A percentile compares a stretch with the other conserved stretches of the same genome.
These are phyloP conservation scores for Gallinago solitaria DNA, from an alignment of 2,797 vertebrate species.

Conservation along the genomic window DNA sequence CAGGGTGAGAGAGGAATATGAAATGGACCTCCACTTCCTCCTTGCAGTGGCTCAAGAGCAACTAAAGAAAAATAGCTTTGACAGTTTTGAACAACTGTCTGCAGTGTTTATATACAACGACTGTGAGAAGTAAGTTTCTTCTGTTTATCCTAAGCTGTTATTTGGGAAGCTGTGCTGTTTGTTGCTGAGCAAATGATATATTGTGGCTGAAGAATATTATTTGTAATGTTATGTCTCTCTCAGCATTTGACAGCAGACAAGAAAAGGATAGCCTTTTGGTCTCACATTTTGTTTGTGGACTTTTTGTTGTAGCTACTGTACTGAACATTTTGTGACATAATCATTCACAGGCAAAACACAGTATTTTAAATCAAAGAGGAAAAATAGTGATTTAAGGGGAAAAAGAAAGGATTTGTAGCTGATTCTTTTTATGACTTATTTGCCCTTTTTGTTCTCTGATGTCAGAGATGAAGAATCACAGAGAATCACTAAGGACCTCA, in stretches of 20 bases:
- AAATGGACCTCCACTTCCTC: slow-evolving; percentile 71
- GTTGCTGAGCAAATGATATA: background rate
- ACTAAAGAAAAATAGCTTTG: slow-evolving; percentile 85
- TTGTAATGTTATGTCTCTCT: background rate
- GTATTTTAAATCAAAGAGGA: background rate
- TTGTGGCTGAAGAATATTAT: background rate
- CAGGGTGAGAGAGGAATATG: slow-evolving; percentile 53
- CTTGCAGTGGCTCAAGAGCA: slow-evolving; percentile 83
- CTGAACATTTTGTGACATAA: background rate
- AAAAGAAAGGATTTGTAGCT: background rate
- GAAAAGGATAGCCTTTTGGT: background rate
- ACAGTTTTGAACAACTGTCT: slow-evolving; percentile 79
- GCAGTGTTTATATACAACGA: slow-evolving; percentile 80
- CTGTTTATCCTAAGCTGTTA: background rate
- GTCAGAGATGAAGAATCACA: background rate
- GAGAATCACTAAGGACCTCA: background rate
- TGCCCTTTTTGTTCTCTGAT: background rate
- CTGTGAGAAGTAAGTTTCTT: slow-evolving; percentile 79
- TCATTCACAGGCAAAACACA: background rate
- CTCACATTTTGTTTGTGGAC: background rate
- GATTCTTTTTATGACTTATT: background rate
- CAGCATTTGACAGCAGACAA: background rate
- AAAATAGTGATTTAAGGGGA: background rate
- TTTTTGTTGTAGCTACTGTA: background rate
- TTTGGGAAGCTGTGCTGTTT: background rate